Evolutionary conservation across 1,140 invertebrate species (phyloP).

Genomic region (Orchesella cincta): DNA sequence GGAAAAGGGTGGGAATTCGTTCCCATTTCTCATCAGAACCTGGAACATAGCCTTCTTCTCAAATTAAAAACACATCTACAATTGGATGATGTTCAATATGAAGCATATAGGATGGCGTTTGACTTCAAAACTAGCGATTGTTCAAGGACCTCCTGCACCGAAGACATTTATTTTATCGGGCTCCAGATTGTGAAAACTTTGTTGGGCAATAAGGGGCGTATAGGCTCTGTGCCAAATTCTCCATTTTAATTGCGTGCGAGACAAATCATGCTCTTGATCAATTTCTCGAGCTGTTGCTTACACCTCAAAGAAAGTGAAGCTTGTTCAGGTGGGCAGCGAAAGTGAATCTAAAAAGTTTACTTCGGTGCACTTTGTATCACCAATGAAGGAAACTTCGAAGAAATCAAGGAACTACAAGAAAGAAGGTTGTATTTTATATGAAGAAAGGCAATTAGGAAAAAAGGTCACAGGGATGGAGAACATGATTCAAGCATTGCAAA

Average conservation of each 20-base stretch:
- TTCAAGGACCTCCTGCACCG: constrained; percentile 79
- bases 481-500: too few species aligned
- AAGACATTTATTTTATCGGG: constrained; percentile 77
- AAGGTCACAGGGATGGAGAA: too few species aligned
- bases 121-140: constrained; percentile 68
- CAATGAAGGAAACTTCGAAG: too few species aligned
- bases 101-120: constrained; percentile 63
- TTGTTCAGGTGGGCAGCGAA: constrained; percentile 61
- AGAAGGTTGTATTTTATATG: too few species aligned
- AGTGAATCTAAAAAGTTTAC: constrained; percentile 54
- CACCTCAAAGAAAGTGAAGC: constrained; percentile 54
- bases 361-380: too few species aligned
- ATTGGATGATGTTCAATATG: constrained; percentile 64
- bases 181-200: constrained; percentile 7
- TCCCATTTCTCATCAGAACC: too few species aligned
- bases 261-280: constrained; percentile 88
- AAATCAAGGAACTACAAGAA: too few species aligned
- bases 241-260: constrained; percentile 77
- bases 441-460: too few species aligned
- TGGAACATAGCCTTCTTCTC: constrained; percentile 55
- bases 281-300: constrained; percentile 71
- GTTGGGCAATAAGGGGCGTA: background rate
- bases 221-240: constrained; percentile 49
- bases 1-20: too few species aligned
- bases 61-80: constrained; percentile 52